Conservation (phyloP, 2,113 vertebrate genomes). For the Paramormyrops kingsleyae region DNA sequence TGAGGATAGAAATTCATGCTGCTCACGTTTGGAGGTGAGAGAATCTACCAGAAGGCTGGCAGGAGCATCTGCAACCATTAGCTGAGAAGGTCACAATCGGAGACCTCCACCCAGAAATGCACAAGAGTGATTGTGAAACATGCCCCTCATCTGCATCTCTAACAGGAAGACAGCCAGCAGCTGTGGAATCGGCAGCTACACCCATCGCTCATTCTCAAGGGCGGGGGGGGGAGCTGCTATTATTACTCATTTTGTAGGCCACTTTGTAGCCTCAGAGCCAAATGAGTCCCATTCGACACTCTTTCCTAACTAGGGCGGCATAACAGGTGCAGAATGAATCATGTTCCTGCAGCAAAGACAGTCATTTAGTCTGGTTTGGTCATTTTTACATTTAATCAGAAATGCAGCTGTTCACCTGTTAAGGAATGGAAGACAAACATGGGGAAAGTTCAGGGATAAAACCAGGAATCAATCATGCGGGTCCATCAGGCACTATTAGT, state of each 20-base stretch:
- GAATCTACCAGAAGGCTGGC: background rate
- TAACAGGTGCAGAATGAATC: background rate
- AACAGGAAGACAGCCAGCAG: background rate
- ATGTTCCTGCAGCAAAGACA: background rate
- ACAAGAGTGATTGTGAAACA: background rate
- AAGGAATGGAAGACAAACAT: background rate
- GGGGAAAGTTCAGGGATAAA: background rate
- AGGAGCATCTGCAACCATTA: slow-evolving; percentile 7
- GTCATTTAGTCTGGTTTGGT: background rate
- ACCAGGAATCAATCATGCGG: background rate
- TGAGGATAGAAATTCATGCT: background rate
- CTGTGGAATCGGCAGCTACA: background rate
- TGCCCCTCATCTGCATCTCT: background rate
- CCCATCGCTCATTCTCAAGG: background rate
- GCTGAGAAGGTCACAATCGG: background rate
- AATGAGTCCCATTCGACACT: background rate
- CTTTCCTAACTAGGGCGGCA: background rate
- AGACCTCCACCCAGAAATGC: background rate
- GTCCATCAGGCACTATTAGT: background rate
- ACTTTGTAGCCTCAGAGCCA: background rate
- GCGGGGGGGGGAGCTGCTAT: background rate
- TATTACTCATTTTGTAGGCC: background rate
- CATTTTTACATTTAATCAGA: background rate
- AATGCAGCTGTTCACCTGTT: background rate
- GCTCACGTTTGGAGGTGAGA: background rate